Percentiles rank a stretch among this genome's conserved stretches.
Conservation (phyloP, 2,113 vertebrate genomes). For the Pseudonaja textilis region DNA sequence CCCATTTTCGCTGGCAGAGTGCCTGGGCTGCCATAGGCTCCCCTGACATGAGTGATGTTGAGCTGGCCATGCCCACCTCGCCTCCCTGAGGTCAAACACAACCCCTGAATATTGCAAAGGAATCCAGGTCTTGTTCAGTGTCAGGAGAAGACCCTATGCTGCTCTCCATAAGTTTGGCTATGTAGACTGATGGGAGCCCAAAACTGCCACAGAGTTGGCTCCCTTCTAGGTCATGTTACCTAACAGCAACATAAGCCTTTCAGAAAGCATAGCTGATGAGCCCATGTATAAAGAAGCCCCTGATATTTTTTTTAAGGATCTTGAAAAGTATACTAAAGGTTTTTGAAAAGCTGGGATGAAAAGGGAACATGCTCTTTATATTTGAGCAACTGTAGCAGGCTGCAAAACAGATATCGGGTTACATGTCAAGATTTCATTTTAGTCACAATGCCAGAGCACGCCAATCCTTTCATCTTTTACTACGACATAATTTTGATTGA, state of each 20-base stretch:
- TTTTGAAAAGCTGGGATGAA: neutral
- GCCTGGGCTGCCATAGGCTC: no score
- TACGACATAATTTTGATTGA: conserved; percentile 9
- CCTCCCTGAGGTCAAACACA: no score
- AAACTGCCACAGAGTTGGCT: neutral
- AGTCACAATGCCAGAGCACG: neutral
- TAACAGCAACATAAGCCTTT: neutral
- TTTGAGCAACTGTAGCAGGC: neutral
- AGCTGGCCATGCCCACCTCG: no score
- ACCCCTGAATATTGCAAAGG: neutral
- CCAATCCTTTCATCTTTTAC: conserved; percentile 16
- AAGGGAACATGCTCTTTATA: neutral
- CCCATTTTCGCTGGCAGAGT: no score
- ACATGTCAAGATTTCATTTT: conserved; percentile 11
- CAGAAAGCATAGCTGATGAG: neutral
- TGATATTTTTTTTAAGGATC: conserved; percentile 1
- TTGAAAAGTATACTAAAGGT: neutral
- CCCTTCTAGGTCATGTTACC: neutral
- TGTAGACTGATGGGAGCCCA: neutral
- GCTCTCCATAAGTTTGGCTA: neutral
- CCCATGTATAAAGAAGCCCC: neutral
- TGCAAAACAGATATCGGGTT: conserved; percentile 26
- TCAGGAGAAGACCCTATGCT: neutral
- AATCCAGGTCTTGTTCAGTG: neutral
- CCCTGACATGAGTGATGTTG: no score